A percentile compares a stretch with the other conserved stretches of the same genome.
Evolutionary conservation across 2,113 vertebrate genomes (phyloP).

Genomic region (Ifrita kowaldi): DNA sequence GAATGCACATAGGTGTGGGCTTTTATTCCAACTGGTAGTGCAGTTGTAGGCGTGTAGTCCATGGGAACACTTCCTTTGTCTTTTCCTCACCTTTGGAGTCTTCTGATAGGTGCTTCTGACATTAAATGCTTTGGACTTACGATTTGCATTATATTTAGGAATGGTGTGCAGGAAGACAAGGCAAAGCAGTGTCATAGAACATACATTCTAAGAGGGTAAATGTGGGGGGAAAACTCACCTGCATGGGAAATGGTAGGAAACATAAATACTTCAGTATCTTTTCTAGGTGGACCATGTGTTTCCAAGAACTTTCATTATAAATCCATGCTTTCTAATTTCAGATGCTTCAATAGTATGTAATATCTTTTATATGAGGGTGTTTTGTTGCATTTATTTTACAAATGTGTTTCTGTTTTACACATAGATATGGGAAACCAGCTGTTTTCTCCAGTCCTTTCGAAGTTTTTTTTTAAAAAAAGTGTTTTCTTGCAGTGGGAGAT

Average conservation of each 20-base stretch:
- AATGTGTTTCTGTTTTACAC: neutral
- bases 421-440: neutral
- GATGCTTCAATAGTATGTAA: neutral
- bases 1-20: neutral
- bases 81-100: neutral
- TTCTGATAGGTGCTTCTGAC: neutral
- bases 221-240: neutral
- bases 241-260: neutral
- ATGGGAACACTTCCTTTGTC: neutral
- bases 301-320: neutral
- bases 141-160: neutral
- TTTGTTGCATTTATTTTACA: neutral
- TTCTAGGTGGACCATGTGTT: neutral
- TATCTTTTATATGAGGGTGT: neutral
- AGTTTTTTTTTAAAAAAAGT: neutral
- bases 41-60: neutral
- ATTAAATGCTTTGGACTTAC: neutral
- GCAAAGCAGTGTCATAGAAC: neutral
- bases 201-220: neutral
- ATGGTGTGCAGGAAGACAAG: neutral
- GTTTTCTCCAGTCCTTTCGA: neutral
- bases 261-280: neutral
- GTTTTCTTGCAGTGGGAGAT: constrained; percentile 89
- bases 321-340: neutral
- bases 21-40: neutral